Evolutionary conservation across 2,797 vertebrate genomes (phyloP), one percentile per base, ranked within the genome.

Genomic region (Chelmon rostratus): DNA sequence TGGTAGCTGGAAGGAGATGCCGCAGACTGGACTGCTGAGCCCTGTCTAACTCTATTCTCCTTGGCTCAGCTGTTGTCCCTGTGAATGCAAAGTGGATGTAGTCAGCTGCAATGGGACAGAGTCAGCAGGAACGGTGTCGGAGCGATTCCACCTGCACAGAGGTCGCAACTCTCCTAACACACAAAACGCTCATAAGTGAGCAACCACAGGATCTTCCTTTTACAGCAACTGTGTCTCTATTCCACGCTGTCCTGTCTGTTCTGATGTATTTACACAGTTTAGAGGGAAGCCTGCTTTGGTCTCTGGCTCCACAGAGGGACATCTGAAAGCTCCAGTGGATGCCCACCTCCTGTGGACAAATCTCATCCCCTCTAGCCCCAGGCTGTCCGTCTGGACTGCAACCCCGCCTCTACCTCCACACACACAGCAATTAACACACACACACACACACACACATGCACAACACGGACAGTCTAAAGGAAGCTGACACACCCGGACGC

Each of bases 281-380:
- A 33, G 21, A 38, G 25, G 5, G 35, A 62, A 5, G 31, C 12
- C 44, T 47, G 23, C 73, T 70, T 35, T 46, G 49, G 19, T 65
- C 23, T 71, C 59, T 70, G 62, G 1, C 50, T 58, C 40, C 50
- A 61, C 74, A 54, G 56, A 65, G 61, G 74, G 73, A 82, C 61
- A 82, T 40, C 67, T 77, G 73, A 85, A 47, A 70, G 73, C 71
- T 59, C 57, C 57, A 57, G 69, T 23, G 67, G 57, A 76, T 4
- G 81, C 52, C 67, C 31, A 47, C 72, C 78, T 86, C 84, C 86
- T 83, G 85, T 64, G 62, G 82, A 58, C 70, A 66, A 75, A 83
- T 73, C 73, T 76, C 79, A 74, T 75, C 70, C 13, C 73, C n/a
- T 76, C 40, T 47, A 58, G 13, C 72, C 53, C 21, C 63, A 67